Base-by-base conservation (phyloP, 2,797 vertebrate genomes). In the Synaphobranchus kaupii region DNA sequence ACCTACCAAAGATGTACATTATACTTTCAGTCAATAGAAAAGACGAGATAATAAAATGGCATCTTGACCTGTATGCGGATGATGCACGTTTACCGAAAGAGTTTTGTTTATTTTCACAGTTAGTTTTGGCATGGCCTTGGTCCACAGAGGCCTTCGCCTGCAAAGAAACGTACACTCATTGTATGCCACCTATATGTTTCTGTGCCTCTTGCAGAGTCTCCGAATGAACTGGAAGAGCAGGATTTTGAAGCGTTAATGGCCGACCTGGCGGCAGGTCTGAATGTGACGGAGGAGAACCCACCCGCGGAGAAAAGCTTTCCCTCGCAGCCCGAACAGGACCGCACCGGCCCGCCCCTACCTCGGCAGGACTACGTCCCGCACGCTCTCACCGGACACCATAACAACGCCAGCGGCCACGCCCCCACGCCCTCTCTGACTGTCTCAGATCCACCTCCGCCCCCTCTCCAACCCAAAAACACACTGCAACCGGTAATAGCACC, bases 191-290 rank as follows among this genome's bases (percentile, higher is more conserved):
- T 50, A n/a, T 0, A n/a, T 81, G 9, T 48, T n/a, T 81, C 6
- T 78, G 73, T 25, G 78, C 78, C 78, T 50, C 3, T 81, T 25
- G 9, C 92, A 98, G 98, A 96, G 91, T 98, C 97, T 0, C 93
- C 99, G 78, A 94, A 97, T 87, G 93, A 97, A 4, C 93, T 99
- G 88, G 98, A 99, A 90, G 98, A 99, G 91, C 96, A 95, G 89
- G 98, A 99, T 87, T 89, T 99, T 89, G 97, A 99, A 73, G 96
- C 97, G 0, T 96, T 99, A 89, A 99, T 99, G 98, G 97, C 98
- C 1, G 98, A 99, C 89, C 93, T 99, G 90, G 93, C 99, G 89
- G 98, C 98, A 25, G 98, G 99, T 88, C 95, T 99, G 88, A 97
- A 92, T 17, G 97, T 97, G 10, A 96, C 97, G 0, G 98, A 99